Conservation (phyloP, 2,113 vertebrate genomes). For the Xenopus tropicalis region DNA sequence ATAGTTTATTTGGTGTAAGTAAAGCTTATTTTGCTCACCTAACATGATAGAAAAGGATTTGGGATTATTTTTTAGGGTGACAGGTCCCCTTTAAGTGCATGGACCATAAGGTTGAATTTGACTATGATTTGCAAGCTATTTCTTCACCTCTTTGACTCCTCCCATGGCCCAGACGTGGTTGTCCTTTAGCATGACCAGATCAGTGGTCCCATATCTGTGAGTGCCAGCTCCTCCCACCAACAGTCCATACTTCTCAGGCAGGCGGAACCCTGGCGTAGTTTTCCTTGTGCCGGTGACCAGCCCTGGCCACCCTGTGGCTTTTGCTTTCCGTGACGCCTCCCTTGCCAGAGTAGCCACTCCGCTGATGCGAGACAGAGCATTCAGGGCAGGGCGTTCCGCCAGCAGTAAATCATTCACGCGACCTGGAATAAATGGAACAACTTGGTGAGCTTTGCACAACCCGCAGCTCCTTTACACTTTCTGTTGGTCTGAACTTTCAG, state of each 20-base stretch:
- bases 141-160: conserved; percentile 65
- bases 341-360: conserved; percentile 69
- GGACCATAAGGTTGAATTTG: no score
- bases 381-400: conserved; percentile 75
- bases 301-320: conserved; percentile 61
- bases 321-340: conserved; percentile 50
- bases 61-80: no score
- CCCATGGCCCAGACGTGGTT: conserved; percentile 77
- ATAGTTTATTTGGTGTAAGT: no score
- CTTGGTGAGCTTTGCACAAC: neutral
- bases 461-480: neutral
- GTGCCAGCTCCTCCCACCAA: conserved; percentile 68
- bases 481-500: no score
- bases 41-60: no score
- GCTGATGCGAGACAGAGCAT: conserved; percentile 72
- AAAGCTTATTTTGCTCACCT: no score
- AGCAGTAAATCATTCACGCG: conserved; percentile 68
- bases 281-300: conserved; percentile 78
- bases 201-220: conserved; percentile 74
- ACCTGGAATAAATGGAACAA: conserved; percentile 19
- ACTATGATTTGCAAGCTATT: no score
- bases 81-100: no score
- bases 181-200: conserved; percentile 82
- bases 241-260: conserved; percentile 80
- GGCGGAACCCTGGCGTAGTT: conserved; percentile 78